Base-by-base conservation (phyloP, 2,113 vertebrate species). In the Tretioscincus oriximinensis region DNA sequence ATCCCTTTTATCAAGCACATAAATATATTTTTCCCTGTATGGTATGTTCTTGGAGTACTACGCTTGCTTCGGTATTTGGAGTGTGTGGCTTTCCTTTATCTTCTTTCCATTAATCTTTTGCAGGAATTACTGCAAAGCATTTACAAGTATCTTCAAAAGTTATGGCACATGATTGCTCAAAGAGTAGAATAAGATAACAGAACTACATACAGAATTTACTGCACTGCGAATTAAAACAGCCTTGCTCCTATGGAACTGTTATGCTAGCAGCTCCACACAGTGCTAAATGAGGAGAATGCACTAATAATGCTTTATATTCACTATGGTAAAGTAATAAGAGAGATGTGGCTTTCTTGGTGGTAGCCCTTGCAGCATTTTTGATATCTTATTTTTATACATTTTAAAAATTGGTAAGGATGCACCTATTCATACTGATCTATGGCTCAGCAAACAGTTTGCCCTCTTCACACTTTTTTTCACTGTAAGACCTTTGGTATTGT, bases 21-120 rank as follows among this genome's bases (percentile, higher is more conserved):
- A 5, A 58, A 58, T 51, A n/a, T 60, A 18, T 35, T 4, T 18
- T 1, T 12, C 54, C 26, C n/a, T 29, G 26, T 71, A 47, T 72
- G 58, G 21, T 31, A 21, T 51, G 28, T 41, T 71, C 24, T 3
- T 24, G 35, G 68, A 5, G 21, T 78, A 71, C 10, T 54, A 22
- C 68, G 22, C 12, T 7, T 80, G 35, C 54, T n/a, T 49, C n/a
- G 28, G 26, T 69, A 68, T 63, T 35, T 29, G 63, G 41, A 4
- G 26, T 63, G 35, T 72, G 58, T 80, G 58, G 20, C n/a, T 80
- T 80, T 47, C 16, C 68, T 63, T n/a, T 63, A 64, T 72, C 75
- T 28, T 21, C 49, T 49, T 28, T 63, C 22, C 60, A 69, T 49
- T n/a, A n/a, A 72, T 47, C 26, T 26, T 73, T 49, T 64, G n/a